Evolutionary conservation across 1,140 invertebrate genomes (phyloP), one percentile per base, ranked within the genome.

Genomic region (Eubasilissa regina): DNA sequence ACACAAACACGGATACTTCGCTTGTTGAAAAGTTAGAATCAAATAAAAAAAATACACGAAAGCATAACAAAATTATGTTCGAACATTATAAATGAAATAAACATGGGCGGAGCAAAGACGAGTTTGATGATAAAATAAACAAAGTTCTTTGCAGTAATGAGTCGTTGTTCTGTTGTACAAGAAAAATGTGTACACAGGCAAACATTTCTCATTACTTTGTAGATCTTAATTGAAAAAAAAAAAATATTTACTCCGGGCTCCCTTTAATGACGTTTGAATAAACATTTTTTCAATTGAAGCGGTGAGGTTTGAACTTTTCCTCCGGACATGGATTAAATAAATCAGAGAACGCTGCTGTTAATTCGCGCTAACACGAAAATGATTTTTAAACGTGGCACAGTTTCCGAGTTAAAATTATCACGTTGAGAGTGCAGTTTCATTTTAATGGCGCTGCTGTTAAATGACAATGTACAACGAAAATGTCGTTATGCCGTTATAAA

Each of bases 401-500:
- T 60, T 75, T 12, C 35, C 44, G 60, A 75, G 35, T 58, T 60
- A 19, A 80, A 77, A 76, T 80, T 80, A 80, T 80, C 75, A 25
- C 79, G 64, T 35, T 44, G 66, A 60, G 51, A 66, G 53, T 60
- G 66, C 79, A 64, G 70, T 77, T 77, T 60, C 21, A 55, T 76
- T 77, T 79, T 81, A 81, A 78, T 55, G 80, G 70, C 72, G 58
- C 47, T 66, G 76, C 62, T 78, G 80, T 81, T 78, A 81, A 81
- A 78, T 56, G 80, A 43, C 72, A 72, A 19, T 68, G 25, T 68
- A 75, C 75, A 81, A 76, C 72, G 77, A 78, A 81, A 81, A 77
- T 62, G 74, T 81, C 77, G 80, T 79, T 76, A 79, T 64, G 74
- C 51, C 62, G 77, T 73, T 79, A 81, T 76, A 81, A 81, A 81